Evolutionary conservation across 2,797 vertebrate genomes (phyloP), one percentile per base, ranked within the genome.

Genomic region (Urocyon cinereoargenteus): DNA sequence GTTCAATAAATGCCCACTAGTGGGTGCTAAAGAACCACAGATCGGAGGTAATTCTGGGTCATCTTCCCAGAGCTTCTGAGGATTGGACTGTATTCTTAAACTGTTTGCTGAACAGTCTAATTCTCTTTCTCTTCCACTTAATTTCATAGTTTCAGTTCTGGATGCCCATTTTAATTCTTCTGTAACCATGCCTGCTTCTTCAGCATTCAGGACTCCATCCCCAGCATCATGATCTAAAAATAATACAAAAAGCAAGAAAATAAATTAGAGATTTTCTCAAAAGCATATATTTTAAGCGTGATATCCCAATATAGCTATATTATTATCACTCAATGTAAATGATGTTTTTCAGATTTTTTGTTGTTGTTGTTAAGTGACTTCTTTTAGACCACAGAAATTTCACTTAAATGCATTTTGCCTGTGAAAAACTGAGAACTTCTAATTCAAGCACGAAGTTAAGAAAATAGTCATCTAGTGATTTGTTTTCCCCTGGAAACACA

Each of bases 111-210:
- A 81, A 93, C 49, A 92, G 22, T 98, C 97, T 73, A 59, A 91
- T 95, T 98, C 98, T 98, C 97, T 98, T 94, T 96, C 86, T 95
- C 94, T 98, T 49, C 91, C 98, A 94, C 26, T 84, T 66, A 40
- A 82, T 73, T 93, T 97, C 4, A 66, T 91, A 93, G 31, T 98
- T 97, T 98, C 97, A 79, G 90, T 92, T 90, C 98, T 98, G 83
- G 93, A 93, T 51, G 85, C 96, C 28, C 49, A 96, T 62, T 97
- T 98, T 77, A 98, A 93, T 96, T 99, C 98, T 97, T 98, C 98
- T 97, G 98, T 96, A 95, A 90, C 90, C 88, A 90, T 11, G 93
- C 93, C 51, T 83, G 34, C 57, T 94, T 97, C 96, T 93, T 98
- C 98, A 90, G 96, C 91, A 68, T 92, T 95, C 64, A 90, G 57